Base-by-base conservation (phyloP, 2,888 invertebrate genomes). In the Plusia festucae region DNA sequence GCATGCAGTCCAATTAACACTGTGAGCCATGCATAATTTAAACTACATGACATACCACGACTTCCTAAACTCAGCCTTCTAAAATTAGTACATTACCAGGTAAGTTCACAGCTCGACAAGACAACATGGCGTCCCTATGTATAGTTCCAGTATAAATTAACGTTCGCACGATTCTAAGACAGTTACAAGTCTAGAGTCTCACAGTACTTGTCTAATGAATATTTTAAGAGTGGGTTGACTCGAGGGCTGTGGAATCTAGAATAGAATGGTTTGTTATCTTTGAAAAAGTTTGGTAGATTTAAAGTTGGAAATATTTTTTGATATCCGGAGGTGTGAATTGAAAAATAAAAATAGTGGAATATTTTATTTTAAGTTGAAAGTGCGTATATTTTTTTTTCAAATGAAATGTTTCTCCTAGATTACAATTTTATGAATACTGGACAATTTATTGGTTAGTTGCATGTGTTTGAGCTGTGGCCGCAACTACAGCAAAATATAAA, bases 131-230 rank as follows among this genome's bases (percentile, higher is more conserved):
- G 18, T 63, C n/a, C 49, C 63, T 78, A 70, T 69, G 65, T 81
- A 69, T 67, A 73, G 69, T 44, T n/a, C n/a, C 27, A 49, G 68
- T 62, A 70, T 59, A 64, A 68, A 81, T 78, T 68, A 78, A 65
- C 68, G 68, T 65, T 56, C 54, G 54, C 62, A 59, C 65, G 68
- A 52, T 51, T 61, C 52, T n/a, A n/a, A 40, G 40, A n/a, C 40
- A n/a, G 40, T 40, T 40, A 73, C 73, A 60, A 73, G 56, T 73
- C 60, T 60, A 65, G 81, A 81, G 76, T 71, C 78, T 75, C 61
- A 72, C 61, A 62, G 40, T 49, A 44, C 61, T 64, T 56, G 62
- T 58, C 66, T 69, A 53, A 81, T 79, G 78, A 81, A 81, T 79
- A 79, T 70, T 81, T 79, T 73, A 79, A 53, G 27, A 52, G 51